Conservation (phyloP, 2,113 vertebrate species). For the Euleptes europaea region DNA sequence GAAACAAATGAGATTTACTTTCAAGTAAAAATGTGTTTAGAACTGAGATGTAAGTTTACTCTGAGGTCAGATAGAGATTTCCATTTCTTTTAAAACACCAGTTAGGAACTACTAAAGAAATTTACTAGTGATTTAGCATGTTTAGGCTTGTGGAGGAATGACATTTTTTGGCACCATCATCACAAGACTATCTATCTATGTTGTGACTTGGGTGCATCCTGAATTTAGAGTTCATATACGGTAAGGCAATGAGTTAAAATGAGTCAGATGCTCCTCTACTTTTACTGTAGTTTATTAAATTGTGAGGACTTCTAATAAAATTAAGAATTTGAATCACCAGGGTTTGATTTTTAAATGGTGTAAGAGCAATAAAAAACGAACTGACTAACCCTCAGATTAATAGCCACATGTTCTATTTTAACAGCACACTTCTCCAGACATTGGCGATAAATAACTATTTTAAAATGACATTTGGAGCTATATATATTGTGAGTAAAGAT, state of each 20-base stretch:
- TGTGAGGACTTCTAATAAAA: neutral
- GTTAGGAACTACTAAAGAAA: neutral
- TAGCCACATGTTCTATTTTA: neutral
- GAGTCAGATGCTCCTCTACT: neutral
- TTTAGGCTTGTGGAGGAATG: neutral
- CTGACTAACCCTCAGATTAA: neutral
- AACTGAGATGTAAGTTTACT: neutral
- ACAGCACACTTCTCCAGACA: neutral
- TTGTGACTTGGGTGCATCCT: neutral
- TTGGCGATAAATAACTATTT: neutral
- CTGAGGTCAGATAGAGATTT: too few species aligned
- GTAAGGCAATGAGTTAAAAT: neutral
- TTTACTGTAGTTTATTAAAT: neutral
- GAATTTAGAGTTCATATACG: neutral
- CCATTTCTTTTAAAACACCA: neutral
- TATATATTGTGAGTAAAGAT: neutral
- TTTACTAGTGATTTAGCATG: neutral
- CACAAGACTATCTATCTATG: neutral
- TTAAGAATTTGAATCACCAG: neutral
- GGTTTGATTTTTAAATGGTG: neutral
- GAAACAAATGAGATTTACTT: too few species aligned
- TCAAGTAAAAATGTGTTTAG: too few species aligned
- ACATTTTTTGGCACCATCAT: neutral
- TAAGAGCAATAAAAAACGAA: conserved; percentile 7
- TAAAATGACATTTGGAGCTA: neutral